Percentiles rank a stretch among this genome's conserved stretches.
Evolutionary conservation across 2,113 vertebrate species (phyloP).

Genomic region (Rhagologus leucostigma): DNA sequence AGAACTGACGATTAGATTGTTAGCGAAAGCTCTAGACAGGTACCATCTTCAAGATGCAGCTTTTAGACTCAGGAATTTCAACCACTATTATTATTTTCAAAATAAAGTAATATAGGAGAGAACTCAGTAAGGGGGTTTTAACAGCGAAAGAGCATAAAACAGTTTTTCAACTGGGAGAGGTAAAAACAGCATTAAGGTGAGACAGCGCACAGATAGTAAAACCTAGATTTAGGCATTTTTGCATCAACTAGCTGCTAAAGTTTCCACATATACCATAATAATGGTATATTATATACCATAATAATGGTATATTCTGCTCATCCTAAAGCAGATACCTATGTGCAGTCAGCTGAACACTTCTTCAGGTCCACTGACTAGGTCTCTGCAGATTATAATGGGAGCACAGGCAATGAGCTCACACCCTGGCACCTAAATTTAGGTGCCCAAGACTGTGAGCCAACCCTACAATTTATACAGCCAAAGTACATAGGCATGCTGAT

Average conservation of each 20-base stretch:
- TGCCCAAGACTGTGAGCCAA: not conserved
- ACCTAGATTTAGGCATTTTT: not conserved
- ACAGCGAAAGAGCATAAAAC: not conserved
- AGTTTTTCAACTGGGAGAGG: not conserved
- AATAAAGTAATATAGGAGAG: not conserved
- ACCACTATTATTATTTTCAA: not conserved
- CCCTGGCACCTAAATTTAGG: slow-evolving; percentile 56
- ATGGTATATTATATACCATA: too few species aligned
- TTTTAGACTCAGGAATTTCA: not conserved
- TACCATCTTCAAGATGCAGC: not conserved
- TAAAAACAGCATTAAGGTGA: not conserved
- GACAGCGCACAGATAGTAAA: not conserved
- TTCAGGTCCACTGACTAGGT: not conserved
- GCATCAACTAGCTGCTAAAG: not conserved
- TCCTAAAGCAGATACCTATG: not conserved
- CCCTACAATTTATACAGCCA: slow-evolving; percentile 1
- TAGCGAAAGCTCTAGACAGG: not conserved
- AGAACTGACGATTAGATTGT: not conserved
- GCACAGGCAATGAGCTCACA: slow-evolving; percentile 30
- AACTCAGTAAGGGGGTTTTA: not conserved
- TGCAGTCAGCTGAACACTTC: not conserved
- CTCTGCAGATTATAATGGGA: not conserved
- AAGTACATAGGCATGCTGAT: not conserved
- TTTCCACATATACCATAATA: too few species aligned
- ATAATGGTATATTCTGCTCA: not conserved